Base-by-base conservation (phyloP, 2,797 vertebrate genomes). In the Emydoidea blandingii region DNA sequence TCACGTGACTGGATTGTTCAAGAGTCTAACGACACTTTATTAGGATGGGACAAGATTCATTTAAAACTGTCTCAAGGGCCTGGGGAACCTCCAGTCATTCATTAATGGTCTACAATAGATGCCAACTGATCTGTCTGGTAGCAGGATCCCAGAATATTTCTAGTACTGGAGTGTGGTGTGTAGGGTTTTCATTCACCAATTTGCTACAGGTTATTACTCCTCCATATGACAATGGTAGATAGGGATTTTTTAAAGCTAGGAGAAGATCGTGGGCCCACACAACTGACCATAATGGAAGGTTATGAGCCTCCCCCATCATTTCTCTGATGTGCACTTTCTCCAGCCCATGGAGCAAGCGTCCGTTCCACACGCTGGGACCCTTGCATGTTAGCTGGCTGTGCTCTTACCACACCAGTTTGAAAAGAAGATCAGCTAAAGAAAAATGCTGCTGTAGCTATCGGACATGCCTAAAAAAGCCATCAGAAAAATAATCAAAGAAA, bases 41-140 rank as follows among this genome's bases (percentile, higher is more conserved):
- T 37, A 83, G 16, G 68, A 62, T 91, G 86, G 90, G 93, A 88
- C 96, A 18, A 56, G 95, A 91, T 41, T 18, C 27, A 92, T 56
- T 92, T 93, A 88, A 68, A 92, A 83, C 79, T 89, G 87, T 79
- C 81, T 81, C 68, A 44, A 52, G n/a, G 79, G 59, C 83, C 54
- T 11, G 10, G 18, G 34, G 65, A 37, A 3, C 57, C 12, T 47
- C 44, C 44, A 78, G 56, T 12, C 81, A 29, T 47, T 12, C 21
- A 2, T 59, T 47, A 47, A 82, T 23, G 6, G 16, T 31, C 54
- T 59, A 41, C 53, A 81, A 41, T 10, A 10, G n/a, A 41, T 10
- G 54, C 53, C 53, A 81, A 12, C 6, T 59, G 54, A 59, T 47
- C 54, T 59, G 27, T 34, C 34, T 19, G 25, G 41, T 89, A 83